These are phyloP conservation scores for Nomada hirtipes DNA, from an alignment of 2,888 invertebrate genomes.

Conservation along the genomic window DNA sequence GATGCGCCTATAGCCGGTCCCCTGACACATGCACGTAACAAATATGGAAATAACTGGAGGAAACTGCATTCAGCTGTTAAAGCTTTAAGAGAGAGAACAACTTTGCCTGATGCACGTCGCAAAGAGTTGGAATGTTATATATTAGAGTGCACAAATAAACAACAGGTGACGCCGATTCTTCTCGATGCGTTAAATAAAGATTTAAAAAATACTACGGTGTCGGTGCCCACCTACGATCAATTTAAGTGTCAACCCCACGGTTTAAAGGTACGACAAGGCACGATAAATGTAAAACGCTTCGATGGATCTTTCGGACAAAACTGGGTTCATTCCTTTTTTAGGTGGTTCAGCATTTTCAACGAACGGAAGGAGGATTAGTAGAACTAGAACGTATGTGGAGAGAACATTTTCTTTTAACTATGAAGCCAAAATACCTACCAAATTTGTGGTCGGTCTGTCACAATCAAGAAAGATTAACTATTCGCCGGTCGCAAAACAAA, in stretches of 20 bases:
- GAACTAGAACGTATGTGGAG: slow-evolving; percentile 91
- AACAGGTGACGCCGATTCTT: slow-evolving; percentile 71
- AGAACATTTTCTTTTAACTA: slow-evolving; percentile 89
- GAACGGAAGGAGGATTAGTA: slow-evolving; percentile 86
- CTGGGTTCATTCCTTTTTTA: slow-evolving; percentile 70
- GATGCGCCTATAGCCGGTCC: slow-evolving; percentile 87
- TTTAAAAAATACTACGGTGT: slow-evolving; percentile 61
- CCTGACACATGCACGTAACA: slow-evolving; percentile 70
- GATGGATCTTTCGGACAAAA: background rate
- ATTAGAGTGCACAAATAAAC: slow-evolving; percentile 71
- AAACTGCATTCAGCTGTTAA: slow-evolving; percentile 87
- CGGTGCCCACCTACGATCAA: slow-evolving; percentile 46
- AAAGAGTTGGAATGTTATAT: slow-evolving; percentile 77
- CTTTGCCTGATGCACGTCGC: slow-evolving; percentile 74
- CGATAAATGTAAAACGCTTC: background rate
- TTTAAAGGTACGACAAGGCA: slow-evolving; percentile 70
- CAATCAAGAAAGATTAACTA: slow-evolving; percentile 87
- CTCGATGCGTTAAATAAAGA: slow-evolving; percentile 73
- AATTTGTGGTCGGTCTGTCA: slow-evolving; percentile 91
- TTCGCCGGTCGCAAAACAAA: slow-evolving; percentile 80
- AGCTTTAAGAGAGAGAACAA: slow-evolving; percentile 84
- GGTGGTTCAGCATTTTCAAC: slow-evolving; percentile 87
- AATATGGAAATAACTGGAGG: slow-evolving; percentile 82
- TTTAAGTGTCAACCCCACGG: slow-evolving; percentile 77
- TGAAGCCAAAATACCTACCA: slow-evolving; percentile 90